Percentiles rank a stretch among this genome's conserved stretches.
Conservation (phyloP, 2,888 invertebrate genomes). For the Epinotia ramella region DNA sequence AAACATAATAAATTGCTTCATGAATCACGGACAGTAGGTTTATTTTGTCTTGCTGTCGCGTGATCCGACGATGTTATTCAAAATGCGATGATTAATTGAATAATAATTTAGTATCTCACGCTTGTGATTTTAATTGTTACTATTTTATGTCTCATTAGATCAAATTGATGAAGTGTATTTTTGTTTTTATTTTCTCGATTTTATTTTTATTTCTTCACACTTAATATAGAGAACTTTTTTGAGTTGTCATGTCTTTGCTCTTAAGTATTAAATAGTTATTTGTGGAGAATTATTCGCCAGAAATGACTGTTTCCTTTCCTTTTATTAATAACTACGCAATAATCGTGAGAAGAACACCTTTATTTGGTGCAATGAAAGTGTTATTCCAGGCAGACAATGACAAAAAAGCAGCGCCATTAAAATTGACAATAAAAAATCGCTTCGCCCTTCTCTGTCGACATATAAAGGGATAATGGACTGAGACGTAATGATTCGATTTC, state of each 20-base stretch:
- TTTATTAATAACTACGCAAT: too few species aligned
- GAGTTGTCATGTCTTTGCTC: too few species aligned
- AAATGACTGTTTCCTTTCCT: too few species aligned
- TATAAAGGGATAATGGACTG: constrained; percentile 37
- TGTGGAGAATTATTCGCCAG: too few species aligned
- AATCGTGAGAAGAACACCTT: too few species aligned
- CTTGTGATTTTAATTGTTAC: neutral
- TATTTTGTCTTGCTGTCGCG: constrained; percentile 17
- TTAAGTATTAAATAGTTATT: too few species aligned
- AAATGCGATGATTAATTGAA: constrained; percentile 20
- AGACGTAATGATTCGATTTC: constrained; percentile 36
- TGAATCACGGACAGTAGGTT: constrained; percentile 37
- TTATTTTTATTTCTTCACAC: too few species aligned
- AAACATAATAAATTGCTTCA: constrained; percentile 39
- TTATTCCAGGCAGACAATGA: neutral
- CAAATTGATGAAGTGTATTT: too few species aligned
- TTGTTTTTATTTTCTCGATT: too few species aligned
- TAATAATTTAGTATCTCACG: neutral
- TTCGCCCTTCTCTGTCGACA: constrained; percentile 20
- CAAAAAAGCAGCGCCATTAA: constrained; percentile 16
- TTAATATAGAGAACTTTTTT: too few species aligned
- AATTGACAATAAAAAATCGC: constrained; percentile 34
- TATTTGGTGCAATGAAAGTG: neutral
- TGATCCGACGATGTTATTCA: constrained; percentile 11
- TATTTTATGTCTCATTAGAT: neutral